A percentile compares a stretch with the other conserved stretches of the same genome.
Conservation (phyloP, 2,113 vertebrate genomes). For the Lepidothrix coronata region DNA sequence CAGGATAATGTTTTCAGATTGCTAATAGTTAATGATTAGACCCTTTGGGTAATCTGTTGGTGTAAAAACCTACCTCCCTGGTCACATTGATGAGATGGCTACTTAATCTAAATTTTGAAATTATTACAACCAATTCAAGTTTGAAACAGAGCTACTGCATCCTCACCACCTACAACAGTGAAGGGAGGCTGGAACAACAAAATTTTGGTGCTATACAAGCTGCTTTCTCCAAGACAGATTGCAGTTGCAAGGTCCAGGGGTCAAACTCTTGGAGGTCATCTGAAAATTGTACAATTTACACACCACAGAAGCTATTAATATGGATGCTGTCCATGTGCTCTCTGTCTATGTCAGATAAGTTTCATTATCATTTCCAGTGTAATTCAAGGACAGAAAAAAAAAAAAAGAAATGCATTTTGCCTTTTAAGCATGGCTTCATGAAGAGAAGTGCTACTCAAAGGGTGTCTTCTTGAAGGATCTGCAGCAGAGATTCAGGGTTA, state of each 20-base stretch:
- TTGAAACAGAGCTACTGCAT: background rate
- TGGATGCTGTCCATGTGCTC: background rate
- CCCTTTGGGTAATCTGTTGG: background rate
- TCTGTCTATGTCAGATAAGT: background rate
- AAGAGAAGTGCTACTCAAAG: background rate
- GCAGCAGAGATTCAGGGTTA: background rate
- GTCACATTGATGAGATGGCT: background rate
- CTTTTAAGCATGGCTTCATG: background rate
- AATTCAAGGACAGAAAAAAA: background rate
- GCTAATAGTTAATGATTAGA: background rate
- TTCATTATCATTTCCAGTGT: background rate
- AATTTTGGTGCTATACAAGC: background rate
- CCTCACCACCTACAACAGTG: background rate
- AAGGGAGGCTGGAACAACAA: background rate
- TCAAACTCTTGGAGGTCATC: background rate
- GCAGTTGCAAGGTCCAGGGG: background rate
- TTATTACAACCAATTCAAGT: rapidly evolving
- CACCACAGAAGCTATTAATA: background rate
- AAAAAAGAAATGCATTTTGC: background rate
- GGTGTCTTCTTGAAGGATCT: background rate
- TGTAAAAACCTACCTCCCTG: background rate
- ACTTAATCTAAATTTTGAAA: background rate
- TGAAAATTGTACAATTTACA: background rate
- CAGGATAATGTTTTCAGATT: background rate
- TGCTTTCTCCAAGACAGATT: background rate